A percentile compares a stretch with the other conserved stretches of the same genome.
Conservation (phyloP, 2,888 invertebrate species). For the Pristionchus exspectatus region DNA sequence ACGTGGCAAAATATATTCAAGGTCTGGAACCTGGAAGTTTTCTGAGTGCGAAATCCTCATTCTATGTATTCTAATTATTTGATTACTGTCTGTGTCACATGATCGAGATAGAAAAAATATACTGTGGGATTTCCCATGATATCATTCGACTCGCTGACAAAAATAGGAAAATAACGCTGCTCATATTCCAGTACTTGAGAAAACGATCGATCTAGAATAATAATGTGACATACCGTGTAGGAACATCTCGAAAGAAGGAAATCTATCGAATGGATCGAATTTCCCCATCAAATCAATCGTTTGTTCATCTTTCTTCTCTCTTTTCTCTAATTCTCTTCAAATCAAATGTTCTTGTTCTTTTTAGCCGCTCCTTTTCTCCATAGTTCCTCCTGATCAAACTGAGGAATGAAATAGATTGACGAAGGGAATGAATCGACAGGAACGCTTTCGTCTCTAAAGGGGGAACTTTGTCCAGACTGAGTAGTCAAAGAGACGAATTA, state of each 20-base stretch:
- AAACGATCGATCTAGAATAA: background rate
- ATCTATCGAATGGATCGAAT: conserved; percentile 6
- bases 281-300: conserved; percentile 1
- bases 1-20: background rate
- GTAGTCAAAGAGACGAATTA: background rate
- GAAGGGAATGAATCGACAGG: background rate
- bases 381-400: conserved; percentile 1
- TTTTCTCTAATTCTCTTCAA: conserved; percentile 31
- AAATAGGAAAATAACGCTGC: too few relatives aligned
- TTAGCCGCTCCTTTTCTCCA: background rate
- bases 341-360: background rate
- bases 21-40: too few relatives aligned
- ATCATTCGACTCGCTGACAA: too few relatives aligned
- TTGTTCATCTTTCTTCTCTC: conserved; percentile 9
- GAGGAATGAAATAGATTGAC: background rate
- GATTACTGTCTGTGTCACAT: too few relatives aligned
- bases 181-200: too few relatives aligned
- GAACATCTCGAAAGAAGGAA: background rate
- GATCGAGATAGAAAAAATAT: too few relatives aligned
- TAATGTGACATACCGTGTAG: background rate
- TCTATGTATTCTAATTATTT: too few relatives aligned
- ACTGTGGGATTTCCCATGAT: too few relatives aligned
- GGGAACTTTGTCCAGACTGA: background rate
- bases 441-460: background rate
- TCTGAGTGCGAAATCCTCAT: too few relatives aligned